Conservation (phyloP, 2,113 vertebrate species). For the Pterocles orientalis region DNA sequence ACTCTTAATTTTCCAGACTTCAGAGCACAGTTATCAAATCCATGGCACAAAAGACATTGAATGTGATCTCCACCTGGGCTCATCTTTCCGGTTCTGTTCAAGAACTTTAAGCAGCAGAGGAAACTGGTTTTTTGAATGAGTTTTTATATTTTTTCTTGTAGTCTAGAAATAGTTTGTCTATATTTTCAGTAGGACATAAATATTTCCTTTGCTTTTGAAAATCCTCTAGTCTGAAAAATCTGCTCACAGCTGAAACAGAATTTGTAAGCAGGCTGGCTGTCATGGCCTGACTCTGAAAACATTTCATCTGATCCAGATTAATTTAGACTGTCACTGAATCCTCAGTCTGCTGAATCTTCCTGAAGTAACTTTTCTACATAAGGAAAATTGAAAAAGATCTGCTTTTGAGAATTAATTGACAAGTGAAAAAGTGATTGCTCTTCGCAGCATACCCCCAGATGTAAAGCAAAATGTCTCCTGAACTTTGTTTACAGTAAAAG, state of each 20-base stretch:
- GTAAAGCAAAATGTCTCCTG: not conserved
- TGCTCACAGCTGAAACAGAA: constrained; percentile 15
- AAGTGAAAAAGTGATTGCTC: not conserved
- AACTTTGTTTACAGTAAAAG: not conserved
- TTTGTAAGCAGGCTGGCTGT: not conserved
- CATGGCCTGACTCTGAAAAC: not conserved
- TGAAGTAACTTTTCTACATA: not conserved
- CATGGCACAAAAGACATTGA: not conserved
- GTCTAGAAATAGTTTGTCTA: constrained; percentile 39
- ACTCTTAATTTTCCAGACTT: constrained; percentile 1
- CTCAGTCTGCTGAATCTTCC: not conserved
- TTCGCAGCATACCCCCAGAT: not conserved
- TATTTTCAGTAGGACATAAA: constrained; percentile 3
- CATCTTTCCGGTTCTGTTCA: not conserved
- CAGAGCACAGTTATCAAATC: not conserved
- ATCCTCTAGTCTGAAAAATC: constrained; percentile 8
- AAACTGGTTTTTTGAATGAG: not conserved
- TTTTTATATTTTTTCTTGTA: not conserved
- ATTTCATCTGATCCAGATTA: not conserved
- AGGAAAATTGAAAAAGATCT: not conserved
- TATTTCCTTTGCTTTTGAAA: constrained; percentile 21
- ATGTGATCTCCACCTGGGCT: not conserved
- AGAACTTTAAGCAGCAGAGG: not conserved
- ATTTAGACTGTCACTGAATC: not conserved
- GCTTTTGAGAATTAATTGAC: not conserved